Conservation (phyloP, 2,113 vertebrate species). For the Thinocorus orbignyianus region DNA sequence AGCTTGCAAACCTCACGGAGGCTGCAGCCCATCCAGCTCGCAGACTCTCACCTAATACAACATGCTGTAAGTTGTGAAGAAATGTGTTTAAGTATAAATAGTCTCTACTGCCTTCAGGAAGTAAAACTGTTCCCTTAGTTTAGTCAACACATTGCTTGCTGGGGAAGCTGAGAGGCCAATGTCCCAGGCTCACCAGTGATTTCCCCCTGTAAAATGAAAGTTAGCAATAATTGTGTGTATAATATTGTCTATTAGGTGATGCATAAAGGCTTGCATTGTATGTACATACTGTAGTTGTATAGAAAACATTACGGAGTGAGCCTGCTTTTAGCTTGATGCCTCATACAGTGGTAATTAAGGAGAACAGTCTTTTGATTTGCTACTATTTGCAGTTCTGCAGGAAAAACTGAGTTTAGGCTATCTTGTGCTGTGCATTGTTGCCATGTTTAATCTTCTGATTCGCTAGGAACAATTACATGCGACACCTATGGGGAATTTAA, state of each 20-base stretch:
- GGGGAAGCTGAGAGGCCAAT: slow-evolving; percentile 69
- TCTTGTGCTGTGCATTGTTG: slow-evolving; percentile 79
- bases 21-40: slow-evolving; percentile 54
- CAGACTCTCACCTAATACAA: slow-evolving; percentile 61
- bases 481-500: slow-evolving; percentile 80
- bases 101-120: slow-evolving; percentile 70
- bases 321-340: slow-evolving; percentile 82
- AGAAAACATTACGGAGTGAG: slow-evolving; percentile 84
- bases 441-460: slow-evolving; percentile 79
- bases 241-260: slow-evolving; percentile 78
- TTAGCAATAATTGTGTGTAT: slow-evolving; percentile 70
- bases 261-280: slow-evolving; percentile 76
- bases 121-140: slow-evolving; percentile 75
- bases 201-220: slow-evolving; percentile 69
- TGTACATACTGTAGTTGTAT: slow-evolving; percentile 75
- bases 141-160: slow-evolving; percentile 68
- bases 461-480: slow-evolving; percentile 73
- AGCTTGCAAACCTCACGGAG: slow-evolving; percentile 53
- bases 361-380: slow-evolving; percentile 82
- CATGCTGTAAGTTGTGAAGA: slow-evolving; percentile 70
- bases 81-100: slow-evolving; percentile 80
- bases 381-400: slow-evolving; percentile 79
- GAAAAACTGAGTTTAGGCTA: slow-evolving; percentile 80
- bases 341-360: slow-evolving; percentile 84
- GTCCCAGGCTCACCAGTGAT: slow-evolving; percentile 69